Conservation (phyloP, 2,113 vertebrate genomes). For the Myiagra hebetior region DNA sequence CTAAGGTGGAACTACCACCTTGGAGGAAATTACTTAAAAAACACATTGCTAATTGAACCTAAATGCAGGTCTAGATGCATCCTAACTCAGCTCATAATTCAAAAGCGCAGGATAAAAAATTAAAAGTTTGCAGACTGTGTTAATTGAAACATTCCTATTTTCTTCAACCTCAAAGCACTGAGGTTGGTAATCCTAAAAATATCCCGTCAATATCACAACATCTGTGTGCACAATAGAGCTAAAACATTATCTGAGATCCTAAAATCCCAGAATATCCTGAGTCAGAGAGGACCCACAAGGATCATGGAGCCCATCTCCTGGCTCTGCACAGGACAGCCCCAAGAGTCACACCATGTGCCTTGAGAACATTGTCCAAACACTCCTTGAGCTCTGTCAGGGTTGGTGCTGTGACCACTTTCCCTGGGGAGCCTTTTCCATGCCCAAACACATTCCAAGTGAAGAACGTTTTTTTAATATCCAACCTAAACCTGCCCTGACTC, state of each 20-base stretch:
- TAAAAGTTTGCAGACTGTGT: not conserved
- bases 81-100: not conserved
- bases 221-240: not conserved
- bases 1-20: not conserved
- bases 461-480: not conserved
- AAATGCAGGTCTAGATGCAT: not conserved
- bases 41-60: not conserved
- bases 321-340: not conserved
- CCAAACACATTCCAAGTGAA: not conserved
- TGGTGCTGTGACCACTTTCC: not conserved
- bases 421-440: not conserved
- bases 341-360: not conserved
- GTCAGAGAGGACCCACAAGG: not conserved
- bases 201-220: fast-evolving
- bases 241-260: not conserved
- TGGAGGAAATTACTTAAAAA: not conserved
- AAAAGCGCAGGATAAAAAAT: not conserved
- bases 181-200: not conserved
- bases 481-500: not conserved
- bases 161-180: not conserved
- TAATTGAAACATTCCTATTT: not conserved
- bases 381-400: not conserved
- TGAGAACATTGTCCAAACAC: not conserved
- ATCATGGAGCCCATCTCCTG: not conserved
- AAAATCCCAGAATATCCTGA: not conserved